Evolutionary conservation across 2,888 invertebrate genomes (phyloP).

Genomic region (Cremastinae sp.): DNA sequence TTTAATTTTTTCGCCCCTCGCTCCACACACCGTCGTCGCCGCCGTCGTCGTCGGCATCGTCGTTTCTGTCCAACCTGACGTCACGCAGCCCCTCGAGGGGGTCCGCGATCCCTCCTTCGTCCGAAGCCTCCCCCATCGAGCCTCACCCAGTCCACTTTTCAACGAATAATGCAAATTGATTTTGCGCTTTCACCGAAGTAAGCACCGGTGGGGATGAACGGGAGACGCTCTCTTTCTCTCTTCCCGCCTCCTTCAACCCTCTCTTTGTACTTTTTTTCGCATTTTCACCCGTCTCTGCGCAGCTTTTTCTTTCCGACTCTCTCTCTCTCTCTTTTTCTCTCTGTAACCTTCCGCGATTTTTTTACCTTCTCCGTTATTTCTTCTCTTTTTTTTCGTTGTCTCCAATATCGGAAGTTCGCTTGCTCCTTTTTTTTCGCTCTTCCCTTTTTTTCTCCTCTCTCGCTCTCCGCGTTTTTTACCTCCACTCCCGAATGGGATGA

Average conservation of each 20-base stretch:
- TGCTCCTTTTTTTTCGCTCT: too few relatives aligned
- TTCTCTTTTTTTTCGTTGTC: neutral
- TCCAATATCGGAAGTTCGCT: slow-evolving; percentile 29
- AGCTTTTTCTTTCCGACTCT: slow-evolving; percentile 11
- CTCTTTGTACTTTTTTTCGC: slow-evolving; percentile 28
- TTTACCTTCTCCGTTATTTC: neutral
- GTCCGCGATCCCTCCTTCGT: neutral
- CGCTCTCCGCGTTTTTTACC: too few relatives aligned
- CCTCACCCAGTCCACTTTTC: slow-evolving; percentile 66
- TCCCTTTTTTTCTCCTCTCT: slow-evolving; percentile 2
- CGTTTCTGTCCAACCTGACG: slow-evolving; percentile 68
- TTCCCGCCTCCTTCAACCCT: slow-evolving; percentile 41
- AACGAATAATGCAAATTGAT: slow-evolving; percentile 77
- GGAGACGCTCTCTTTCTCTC: slow-evolving; percentile 28
- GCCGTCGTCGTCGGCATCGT: slow-evolving; percentile 73
- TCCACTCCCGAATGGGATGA: slow-evolving; percentile 13
- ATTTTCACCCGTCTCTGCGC: slow-evolving; percentile 30
- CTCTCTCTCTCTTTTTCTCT: neutral
- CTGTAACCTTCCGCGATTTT: too few relatives aligned
- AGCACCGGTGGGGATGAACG: slow-evolving; percentile 28
- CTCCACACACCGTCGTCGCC: neutral
- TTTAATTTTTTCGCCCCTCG: slow-evolving; percentile 13
- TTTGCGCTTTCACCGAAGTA: slow-evolving; percentile 71
- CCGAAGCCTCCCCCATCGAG: neutral
- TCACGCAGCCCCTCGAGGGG: slow-evolving; percentile 65